Evolutionary conservation across 1,140 invertebrate genomes (phyloP).

Genomic region (Zaprionus inermis): DNA sequence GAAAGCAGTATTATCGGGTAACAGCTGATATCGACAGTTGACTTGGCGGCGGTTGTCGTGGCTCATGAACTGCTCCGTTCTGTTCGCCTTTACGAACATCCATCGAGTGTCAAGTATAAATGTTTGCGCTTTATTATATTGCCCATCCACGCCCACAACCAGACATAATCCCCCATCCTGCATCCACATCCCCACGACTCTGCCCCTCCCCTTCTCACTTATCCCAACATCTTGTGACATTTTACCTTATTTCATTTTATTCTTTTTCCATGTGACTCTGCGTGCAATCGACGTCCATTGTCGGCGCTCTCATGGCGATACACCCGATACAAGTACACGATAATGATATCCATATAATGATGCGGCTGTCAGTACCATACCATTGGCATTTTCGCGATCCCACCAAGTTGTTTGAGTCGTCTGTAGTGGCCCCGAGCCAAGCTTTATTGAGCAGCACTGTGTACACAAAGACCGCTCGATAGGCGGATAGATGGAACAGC

Average conservation of each 20-base stretch:
- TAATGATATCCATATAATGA: slow-evolving; percentile 84
- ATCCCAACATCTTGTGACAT: slow-evolving; percentile 76
- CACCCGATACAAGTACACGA: slow-evolving; percentile 66
- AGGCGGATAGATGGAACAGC: not conserved
- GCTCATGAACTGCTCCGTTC: slow-evolving; percentile 54
- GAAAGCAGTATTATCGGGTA: slow-evolving; percentile 44
- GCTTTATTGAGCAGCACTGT: not conserved
- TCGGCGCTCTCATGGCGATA: slow-evolving; percentile 39
- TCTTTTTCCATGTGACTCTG: slow-evolving; percentile 29
- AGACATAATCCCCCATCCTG: slow-evolving; percentile 6
- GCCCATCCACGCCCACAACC: slow-evolving; percentile 58
- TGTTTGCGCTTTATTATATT: slow-evolving; percentile 83
- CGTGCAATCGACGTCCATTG: slow-evolving; percentile 36
- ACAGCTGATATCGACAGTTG: slow-evolving; percentile 82
- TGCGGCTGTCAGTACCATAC: slow-evolving; percentile 75
- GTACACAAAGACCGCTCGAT: not conserved
- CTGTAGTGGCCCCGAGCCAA: not conserved
- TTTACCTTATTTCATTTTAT: slow-evolving; percentile 65
- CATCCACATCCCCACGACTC: slow-evolving; percentile 1
- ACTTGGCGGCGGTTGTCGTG: slow-evolving; percentile 56
- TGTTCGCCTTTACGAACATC: slow-evolving; percentile 38
- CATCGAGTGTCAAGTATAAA: slow-evolving; percentile 80
- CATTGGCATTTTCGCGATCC: slow-evolving; percentile 42
- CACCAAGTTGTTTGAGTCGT: slow-evolving; percentile 7
- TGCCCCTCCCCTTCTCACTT: not conserved